Base-by-base conservation (phyloP, 2,888 invertebrate species). In the Anodontia alba region DNA sequence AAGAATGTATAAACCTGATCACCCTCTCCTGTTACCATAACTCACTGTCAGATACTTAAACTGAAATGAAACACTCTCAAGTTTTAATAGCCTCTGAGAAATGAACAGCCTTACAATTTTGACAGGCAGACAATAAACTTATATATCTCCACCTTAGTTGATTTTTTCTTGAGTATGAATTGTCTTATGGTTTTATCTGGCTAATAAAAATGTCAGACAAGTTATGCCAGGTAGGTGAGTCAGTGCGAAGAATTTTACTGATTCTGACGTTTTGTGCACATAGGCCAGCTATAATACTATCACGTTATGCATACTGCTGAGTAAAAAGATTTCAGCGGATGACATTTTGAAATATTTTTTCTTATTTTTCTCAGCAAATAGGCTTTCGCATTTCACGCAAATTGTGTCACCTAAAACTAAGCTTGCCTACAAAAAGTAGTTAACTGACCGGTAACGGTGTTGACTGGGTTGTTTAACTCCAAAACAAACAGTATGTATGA, bases 201-300 rank as follows among this genome's bases (percentile, higher is more conserved):
- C 23, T 76, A 72, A 72, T 80, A 80, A 80, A 80, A 76, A 72
- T 80, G 80, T 76, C 80, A 80, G 69, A n/a, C 46, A 33, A 73
- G 26, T 26, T 54, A 26, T 54, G 54, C 54, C 54, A 54, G 54
- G 54, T 54, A 54, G 46, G 46, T 46, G 15, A 46, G 20, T 20
- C 15, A 20, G 46, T 46, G n/a, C 46, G n/a, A 2, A 38, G 12
- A 38, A 38, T 38, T 38, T 38, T 38, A 38, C 38, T 38, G 12
- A 38, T 38, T 38, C 38, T 8, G 38, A 38, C 38, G 12, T 12
- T 38, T 38, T 38, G 5, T 38, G n/a, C n/a, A n/a, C n/a, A n/a
- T n/a, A n/a, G n/a, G n/a, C n/a, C n/a, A n/a, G n/a, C n/a, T n/a
- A n/a, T n/a, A n/a, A n/a, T n/a, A n/a, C n/a, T n/a, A n/a, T n/a